phyloP scores from a whole-genome alignment of 2,113 vertebrate genomes.

The Leucoraja erinaceus region DNA sequence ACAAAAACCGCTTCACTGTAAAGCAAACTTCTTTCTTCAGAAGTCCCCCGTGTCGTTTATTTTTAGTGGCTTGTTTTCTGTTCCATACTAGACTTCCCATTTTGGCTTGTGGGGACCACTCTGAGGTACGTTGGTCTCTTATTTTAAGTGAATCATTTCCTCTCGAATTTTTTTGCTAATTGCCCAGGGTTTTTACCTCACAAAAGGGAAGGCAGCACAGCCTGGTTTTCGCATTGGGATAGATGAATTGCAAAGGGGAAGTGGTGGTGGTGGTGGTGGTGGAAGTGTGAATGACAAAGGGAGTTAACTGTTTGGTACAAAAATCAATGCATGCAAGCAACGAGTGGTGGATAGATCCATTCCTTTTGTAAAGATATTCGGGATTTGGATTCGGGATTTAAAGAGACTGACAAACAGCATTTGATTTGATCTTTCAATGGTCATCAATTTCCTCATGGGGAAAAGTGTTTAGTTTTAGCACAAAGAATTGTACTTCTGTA shows the following conservation, averaged over 20 bases:
- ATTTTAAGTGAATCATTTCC: background rate
- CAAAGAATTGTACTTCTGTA: background rate
- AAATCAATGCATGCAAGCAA: background rate
- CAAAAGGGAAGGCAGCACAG: background rate
- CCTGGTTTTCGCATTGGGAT: background rate
- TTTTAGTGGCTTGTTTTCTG: background rate
- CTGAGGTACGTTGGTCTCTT: background rate
- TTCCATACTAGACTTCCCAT: background rate
- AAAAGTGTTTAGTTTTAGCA: background rate
- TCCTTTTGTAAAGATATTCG: background rate
- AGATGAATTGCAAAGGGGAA: background rate
- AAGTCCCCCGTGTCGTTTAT: background rate
- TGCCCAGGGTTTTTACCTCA: too few relatives aligned
- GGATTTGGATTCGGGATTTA: background rate
- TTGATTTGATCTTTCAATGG: background rate
- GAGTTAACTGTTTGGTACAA: background rate
- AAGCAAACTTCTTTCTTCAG: background rate
- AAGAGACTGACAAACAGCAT: background rate
- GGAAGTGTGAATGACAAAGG: too few relatives aligned
- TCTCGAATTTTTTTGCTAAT: background rate
- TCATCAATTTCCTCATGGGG: background rate
- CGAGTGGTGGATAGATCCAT: too few relatives aligned
- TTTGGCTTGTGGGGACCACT: constrained; percentile 5
- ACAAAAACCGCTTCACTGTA: background rate
- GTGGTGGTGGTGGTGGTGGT: too few relatives aligned